phyloP scores from a whole-genome alignment of 2,113 vertebrate genomes.

The Phrynosoma blainvillii region DNA sequence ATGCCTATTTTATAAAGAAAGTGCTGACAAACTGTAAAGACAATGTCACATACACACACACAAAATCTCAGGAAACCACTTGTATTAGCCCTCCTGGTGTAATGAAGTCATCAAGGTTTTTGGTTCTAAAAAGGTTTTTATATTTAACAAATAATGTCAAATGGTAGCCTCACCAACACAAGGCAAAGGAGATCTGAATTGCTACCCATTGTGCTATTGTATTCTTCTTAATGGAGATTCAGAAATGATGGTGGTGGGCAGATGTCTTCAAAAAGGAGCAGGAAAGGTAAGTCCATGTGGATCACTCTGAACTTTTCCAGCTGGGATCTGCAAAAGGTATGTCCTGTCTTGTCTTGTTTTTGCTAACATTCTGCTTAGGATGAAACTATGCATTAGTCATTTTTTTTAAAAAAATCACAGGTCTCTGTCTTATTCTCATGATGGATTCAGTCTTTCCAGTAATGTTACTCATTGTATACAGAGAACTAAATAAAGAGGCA shows the following conservation, averaged over 20 bases:
- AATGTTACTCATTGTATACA: not conserved
- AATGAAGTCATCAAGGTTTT: not conserved
- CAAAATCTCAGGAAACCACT: not conserved
- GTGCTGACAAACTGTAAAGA: not conserved
- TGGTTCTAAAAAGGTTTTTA: not conserved
- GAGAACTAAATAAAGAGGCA: no score
- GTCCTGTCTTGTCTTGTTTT: constrained; percentile 19
- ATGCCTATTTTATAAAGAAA: not conserved
- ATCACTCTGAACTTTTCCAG: not conserved
- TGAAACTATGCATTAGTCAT: not conserved
- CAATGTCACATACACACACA: not conserved
- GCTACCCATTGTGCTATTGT: not conserved
- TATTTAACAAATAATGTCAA: not conserved
- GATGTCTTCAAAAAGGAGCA: constrained; percentile 6
- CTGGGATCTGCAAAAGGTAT: constrained; percentile 62
- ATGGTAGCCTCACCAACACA: not conserved
- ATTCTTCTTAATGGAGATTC: not conserved
- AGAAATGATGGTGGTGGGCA: not conserved
- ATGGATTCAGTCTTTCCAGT: not conserved
- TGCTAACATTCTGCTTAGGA: not conserved
- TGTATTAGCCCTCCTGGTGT: not conserved
- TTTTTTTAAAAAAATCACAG: not conserved
- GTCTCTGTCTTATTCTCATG: not conserved
- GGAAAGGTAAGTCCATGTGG: constrained; percentile 71
- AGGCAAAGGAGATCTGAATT: not conserved